A percentile compares a stretch with the other conserved stretches of the same genome.
Evolutionary conservation across 2,888 invertebrate species (phyloP).

Genomic region (Nudaria mundana): DNA sequence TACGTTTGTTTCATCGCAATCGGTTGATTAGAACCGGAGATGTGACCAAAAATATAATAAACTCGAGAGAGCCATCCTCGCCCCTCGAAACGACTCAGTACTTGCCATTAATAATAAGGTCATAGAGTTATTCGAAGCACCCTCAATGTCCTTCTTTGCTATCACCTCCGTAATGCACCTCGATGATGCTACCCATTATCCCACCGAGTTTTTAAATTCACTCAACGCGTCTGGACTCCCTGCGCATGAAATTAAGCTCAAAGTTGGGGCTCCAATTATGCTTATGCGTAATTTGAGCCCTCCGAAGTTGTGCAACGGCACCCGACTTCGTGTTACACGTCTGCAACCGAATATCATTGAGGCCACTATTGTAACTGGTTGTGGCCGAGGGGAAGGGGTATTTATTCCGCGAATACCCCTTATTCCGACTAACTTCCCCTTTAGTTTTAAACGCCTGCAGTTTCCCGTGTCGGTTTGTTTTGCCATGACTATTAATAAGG

Average conservation of each 20-base stretch:
- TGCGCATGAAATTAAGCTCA: constrained; percentile 1
- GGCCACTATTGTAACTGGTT: constrained; percentile 7
- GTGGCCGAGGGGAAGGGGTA: constrained; percentile 5
- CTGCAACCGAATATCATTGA: constrained; percentile 1
- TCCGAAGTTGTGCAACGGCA: constrained; percentile 12
- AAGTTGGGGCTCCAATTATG: constrained; percentile 3
- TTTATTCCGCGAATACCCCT: not conserved
- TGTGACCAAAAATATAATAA: too few species aligned
- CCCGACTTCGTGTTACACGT: constrained; percentile 6
- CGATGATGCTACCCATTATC: constrained; percentile 9
- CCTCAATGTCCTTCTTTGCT: too few species aligned
- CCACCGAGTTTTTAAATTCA: constrained; percentile 12
- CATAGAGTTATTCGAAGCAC: too few species aligned
- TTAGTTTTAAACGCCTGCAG: not conserved
- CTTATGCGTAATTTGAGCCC: constrained; percentile 13
- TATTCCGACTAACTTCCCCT: not conserved
- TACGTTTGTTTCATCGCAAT: too few species aligned
- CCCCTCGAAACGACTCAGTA: too few species aligned
- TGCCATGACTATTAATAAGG: not conserved
- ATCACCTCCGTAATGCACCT: too few species aligned
- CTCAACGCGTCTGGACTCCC: constrained; percentile 2
- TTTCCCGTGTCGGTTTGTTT: not conserved
- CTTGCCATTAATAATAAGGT: too few species aligned
- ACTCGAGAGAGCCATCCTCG: too few species aligned
- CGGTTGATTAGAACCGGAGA: too few species aligned